Evolutionary conservation across 1,140 invertebrate genomes (phyloP).

Genomic region (Epicauta chinensis): DNA sequence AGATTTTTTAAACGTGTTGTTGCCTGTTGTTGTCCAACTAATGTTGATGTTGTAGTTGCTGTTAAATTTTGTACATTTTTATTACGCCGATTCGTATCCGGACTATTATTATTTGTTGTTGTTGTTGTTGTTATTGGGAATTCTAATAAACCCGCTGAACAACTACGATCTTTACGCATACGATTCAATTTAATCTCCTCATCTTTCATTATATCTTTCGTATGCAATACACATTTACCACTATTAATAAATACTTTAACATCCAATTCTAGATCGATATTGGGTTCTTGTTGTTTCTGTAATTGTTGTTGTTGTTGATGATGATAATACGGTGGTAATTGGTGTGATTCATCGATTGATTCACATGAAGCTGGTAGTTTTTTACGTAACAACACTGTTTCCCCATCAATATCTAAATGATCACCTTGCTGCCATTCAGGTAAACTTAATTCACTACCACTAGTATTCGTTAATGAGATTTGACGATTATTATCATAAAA

Average conservation of each 20-base stretch:
- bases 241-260: constrained; percentile 95
- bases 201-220: constrained; percentile 71
- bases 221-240: constrained; percentile 94
- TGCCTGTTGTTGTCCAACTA: constrained; percentile 11
- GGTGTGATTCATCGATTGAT: constrained; percentile 23
- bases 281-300: constrained; percentile 74
- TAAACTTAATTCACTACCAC: constrained; percentile 60
- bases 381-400: constrained; percentile 56
- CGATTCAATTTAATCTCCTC: constrained; percentile 60
- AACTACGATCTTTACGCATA: constrained; percentile 65
- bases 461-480: constrained; percentile 62
- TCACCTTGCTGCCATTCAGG: constrained; percentile 54
- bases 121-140: constrained; percentile 46
- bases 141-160: constrained; percentile 63
- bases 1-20: background rate
- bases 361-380: constrained; percentile 45
- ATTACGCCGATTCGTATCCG: constrained; percentile 45
- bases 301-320: no score
- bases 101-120: constrained; percentile 36
- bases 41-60: no score
- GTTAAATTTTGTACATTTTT: constrained; percentile 21
- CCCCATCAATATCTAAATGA: constrained; percentile 57
- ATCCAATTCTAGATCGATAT: constrained; percentile 93
- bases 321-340: background rate
- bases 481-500: no score